These are phyloP conservation scores for Coregonus sp. DNA, from an alignment of 2,797 vertebrate genomes.

Conservation along the genomic window DNA sequence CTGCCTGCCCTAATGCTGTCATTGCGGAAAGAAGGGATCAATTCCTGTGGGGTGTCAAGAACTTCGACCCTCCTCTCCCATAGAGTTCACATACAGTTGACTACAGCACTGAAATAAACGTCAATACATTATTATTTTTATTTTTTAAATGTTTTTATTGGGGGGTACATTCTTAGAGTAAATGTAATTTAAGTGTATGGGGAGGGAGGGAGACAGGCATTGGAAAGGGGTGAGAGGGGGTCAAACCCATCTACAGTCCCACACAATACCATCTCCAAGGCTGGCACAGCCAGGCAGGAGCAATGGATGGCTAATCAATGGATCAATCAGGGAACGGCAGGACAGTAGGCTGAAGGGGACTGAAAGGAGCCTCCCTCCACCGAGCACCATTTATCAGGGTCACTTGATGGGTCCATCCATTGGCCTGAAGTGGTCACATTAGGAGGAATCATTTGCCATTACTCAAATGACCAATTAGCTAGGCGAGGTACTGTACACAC, in stretches of 20 bases:
- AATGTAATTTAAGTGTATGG: conserved; percentile 29
- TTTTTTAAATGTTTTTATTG: too few relatives aligned
- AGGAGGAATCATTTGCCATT: conserved; percentile 7
- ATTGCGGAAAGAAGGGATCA: conserved; percentile 48
- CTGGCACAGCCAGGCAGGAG: conserved; percentile 43
- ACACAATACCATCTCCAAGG: conserved; percentile 45
- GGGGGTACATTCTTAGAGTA: conserved; percentile 26
- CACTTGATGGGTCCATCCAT: conserved; percentile 3
- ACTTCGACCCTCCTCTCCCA: conserved; percentile 19
- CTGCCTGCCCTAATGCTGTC: conserved; percentile 37
- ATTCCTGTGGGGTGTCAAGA: conserved; percentile 39
- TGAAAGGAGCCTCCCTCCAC: conserved; percentile 22
- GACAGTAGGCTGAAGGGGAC: conserved; percentile 34
- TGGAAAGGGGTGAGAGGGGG: conserved; percentile 26
- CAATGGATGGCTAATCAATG: conserved; percentile 51
- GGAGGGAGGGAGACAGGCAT: not conserved
- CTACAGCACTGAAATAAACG: conserved; percentile 8
- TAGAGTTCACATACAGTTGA: conserved; percentile 12
- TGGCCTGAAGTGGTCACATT: conserved; percentile 1
- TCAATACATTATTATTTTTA: conserved; percentile 36
- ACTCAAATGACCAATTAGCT: not conserved
- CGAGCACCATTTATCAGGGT: not conserved
- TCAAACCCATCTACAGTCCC: conserved; percentile 48
- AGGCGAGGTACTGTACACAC: not conserved
- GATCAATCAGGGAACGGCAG: conserved; percentile 54